These are phyloP conservation scores for Periparus ater DNA, from an alignment of 2,797 vertebrate species.

Conservation along the genomic window DNA sequence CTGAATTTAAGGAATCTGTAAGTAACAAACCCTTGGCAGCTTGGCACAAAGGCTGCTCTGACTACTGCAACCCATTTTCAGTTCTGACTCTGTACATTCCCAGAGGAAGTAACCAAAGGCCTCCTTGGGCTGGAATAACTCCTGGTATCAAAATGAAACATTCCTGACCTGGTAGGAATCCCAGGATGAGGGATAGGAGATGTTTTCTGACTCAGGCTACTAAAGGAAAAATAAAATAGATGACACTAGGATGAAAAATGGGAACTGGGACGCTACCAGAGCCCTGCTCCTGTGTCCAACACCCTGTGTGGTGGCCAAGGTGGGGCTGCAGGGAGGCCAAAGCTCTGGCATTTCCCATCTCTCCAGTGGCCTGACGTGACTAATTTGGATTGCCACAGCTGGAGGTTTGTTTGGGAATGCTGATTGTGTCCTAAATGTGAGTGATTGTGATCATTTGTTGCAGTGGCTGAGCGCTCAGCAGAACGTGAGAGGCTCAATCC, in stretches of 20 bases:
- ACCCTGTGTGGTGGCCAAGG: fast-evolving
- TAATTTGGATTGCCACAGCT: fast-evolving
- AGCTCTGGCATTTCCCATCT: neutral
- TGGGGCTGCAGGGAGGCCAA: neutral
- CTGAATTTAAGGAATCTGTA: neutral
- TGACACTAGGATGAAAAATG: neutral
- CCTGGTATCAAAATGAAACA: neutral
- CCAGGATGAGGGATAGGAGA: neutral
- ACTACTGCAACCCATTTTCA: neutral
- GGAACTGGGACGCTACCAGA: fast-evolving
- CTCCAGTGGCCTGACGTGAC: neutral
- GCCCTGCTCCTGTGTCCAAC: neutral
- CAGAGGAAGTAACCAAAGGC: neutral
- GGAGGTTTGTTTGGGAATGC: neutral
- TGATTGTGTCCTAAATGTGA: neutral
- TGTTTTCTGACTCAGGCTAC: neutral
- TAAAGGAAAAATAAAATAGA: neutral
- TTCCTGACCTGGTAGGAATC: neutral
- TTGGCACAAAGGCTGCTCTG: neutral
- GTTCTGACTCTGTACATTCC: neutral
- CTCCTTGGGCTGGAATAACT: neutral
- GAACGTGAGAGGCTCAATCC: neutral
- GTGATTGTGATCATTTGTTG: neutral
- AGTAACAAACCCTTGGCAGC: neutral
- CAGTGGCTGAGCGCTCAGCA: neutral